Conservation (phyloP, 2,113 vertebrate species). For the Trogon melanurus region DNA sequence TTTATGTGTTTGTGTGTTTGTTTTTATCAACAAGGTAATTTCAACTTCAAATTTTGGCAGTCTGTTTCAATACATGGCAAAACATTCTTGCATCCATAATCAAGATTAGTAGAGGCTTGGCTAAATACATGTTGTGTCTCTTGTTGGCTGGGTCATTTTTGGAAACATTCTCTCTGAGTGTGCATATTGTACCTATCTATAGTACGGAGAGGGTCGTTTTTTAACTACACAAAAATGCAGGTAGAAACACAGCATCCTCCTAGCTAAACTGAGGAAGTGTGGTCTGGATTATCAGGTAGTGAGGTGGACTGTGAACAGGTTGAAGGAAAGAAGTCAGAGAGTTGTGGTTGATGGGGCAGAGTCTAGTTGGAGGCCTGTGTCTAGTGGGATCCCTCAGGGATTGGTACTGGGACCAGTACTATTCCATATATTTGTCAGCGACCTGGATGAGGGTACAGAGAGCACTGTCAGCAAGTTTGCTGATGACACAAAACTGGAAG, state of each 20-base stretch:
- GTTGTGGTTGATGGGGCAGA: no score
- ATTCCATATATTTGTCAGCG: no score
- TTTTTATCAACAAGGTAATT: not conserved
- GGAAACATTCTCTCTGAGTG: fast-evolving
- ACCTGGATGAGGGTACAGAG: no score
- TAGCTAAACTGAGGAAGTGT: no score
- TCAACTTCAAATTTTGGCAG: not conserved
- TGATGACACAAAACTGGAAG: no score
- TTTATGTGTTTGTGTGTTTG: not conserved
- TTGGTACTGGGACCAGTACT: no score
- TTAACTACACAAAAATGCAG: not conserved
- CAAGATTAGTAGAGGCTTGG: not conserved
- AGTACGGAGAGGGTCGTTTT: not conserved
- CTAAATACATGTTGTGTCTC: not conserved
- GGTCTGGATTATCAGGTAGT: no score
- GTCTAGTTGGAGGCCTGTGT: no score
- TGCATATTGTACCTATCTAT: fast-evolving
- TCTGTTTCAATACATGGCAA: not conserved
- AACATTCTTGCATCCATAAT: not conserved
- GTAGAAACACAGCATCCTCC: not conserved
- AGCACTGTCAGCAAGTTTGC: no score
- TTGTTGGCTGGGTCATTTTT: not conserved
- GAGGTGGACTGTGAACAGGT: no score
- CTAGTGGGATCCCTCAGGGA: no score
- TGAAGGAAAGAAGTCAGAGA: no score